These are phyloP conservation scores for Larimichthys crocea DNA, from an alignment of 2,113 vertebrate genomes.

Conservation along the genomic window DNA sequence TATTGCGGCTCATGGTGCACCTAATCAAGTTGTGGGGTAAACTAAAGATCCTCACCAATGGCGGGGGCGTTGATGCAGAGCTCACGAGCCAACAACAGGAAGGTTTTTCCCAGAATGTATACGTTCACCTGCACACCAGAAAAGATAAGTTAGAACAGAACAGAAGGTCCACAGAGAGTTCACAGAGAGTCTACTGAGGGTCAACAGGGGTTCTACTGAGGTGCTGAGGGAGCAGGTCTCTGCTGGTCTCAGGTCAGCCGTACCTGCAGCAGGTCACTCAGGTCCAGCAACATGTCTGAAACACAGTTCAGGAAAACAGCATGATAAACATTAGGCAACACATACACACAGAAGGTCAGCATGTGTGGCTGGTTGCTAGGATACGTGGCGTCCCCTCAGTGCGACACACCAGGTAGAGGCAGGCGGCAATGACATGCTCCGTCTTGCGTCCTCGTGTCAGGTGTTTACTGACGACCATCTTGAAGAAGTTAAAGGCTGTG, in stretches of 20 bases:
- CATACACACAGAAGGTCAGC: not conserved
- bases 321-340: too few species aligned
- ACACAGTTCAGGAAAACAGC: slow-evolving; percentile 59
- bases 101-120: slow-evolving; percentile 97
- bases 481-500: slow-evolving; percentile 99
- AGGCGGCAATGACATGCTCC: slow-evolving; percentile 94
- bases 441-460: slow-evolving; percentile 94
- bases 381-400: slow-evolving; percentile 99
- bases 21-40: too few species aligned
- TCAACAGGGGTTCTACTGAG: not conserved
- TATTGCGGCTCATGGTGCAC: too few species aligned
- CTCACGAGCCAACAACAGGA: slow-evolving; percentile 94
- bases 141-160: not conserved
- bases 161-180: too few species aligned
- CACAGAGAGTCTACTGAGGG: too few species aligned
- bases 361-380: slow-evolving; percentile 73
- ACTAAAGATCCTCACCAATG: slow-evolving; percentile 86
- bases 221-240: not conserved
- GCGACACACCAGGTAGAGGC: slow-evolving; percentile 96
- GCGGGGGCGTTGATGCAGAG: slow-evolving; percentile 98
- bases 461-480: slow-evolving; percentile 97
- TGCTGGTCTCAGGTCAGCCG: not conserved
- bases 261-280: slow-evolving; percentile 98
- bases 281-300: slow-evolving; percentile 96
- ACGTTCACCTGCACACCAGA: slow-evolving; percentile 90